phyloP scores from a whole-genome alignment of 2,797 vertebrate genomes.

The Smutsia gigantea region DNA sequence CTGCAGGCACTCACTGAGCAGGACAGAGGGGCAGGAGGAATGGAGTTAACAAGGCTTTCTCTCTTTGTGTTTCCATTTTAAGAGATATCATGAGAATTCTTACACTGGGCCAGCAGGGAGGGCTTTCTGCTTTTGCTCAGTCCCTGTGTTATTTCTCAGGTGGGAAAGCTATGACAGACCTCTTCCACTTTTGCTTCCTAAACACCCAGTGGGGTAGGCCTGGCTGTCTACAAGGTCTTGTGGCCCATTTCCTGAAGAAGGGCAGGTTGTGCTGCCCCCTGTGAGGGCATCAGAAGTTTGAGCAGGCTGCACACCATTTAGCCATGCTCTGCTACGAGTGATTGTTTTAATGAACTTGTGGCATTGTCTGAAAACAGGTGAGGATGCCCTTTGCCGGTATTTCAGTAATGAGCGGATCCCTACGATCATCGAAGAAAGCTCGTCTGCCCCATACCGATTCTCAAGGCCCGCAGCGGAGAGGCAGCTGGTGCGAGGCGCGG shows the following conservation, averaged over 20 bases:
- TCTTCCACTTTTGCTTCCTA: neutral
- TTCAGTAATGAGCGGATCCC: constrained; percentile 96
- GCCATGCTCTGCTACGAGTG: no score
- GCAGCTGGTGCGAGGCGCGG: constrained; percentile 91
- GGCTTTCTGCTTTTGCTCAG: neutral
- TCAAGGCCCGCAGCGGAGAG: constrained; percentile 87
- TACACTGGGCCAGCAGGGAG: neutral
- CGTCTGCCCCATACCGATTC: constrained; percentile 86
- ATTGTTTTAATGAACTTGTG: neutral
- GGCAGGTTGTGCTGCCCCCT: neutral
- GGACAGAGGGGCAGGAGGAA: neutral
- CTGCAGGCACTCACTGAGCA: neutral
- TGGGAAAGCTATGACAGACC: rapidly evolving
- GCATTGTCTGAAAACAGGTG: constrained; percentile 84
- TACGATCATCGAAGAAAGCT: constrained; percentile 92
- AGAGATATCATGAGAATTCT: neutral
- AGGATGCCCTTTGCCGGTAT: constrained; percentile 90
- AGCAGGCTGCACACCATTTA: no score
- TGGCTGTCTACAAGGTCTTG: rapidly evolving
- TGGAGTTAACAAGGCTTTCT: neutral
- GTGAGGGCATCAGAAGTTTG: rapidly evolving
- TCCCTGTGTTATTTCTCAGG: neutral
- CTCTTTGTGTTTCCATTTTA: neutral
- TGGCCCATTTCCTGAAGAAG: neutral
- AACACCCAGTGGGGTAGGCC: no score